Percentiles rank a stretch among this genome's conserved stretches.
Conservation (phyloP, 2,797 vertebrate species). For the Euphonia xanthogaster region DNA sequence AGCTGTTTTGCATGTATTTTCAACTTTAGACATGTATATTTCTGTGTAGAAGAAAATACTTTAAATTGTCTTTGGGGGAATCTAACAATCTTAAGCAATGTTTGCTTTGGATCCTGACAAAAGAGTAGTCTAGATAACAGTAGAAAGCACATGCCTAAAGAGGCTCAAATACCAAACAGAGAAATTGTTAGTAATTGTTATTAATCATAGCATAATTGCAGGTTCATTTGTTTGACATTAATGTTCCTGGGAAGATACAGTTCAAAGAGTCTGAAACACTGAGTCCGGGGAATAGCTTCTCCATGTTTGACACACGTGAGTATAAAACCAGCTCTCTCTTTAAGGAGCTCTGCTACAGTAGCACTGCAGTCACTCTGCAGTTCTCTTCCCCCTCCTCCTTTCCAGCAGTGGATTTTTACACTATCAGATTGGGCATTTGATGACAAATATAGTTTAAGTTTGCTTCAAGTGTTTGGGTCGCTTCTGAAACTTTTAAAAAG, state of each 20-base stretch:
- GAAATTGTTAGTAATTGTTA: not conserved
- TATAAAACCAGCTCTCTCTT: constrained; percentile 47
- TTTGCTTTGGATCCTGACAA: not conserved
- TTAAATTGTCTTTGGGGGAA: not conserved
- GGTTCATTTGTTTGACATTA: constrained; percentile 97
- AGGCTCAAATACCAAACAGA: not conserved
- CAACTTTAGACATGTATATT: not conserved
- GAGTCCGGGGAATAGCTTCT: constrained; percentile 86
- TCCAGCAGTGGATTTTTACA: not conserved
- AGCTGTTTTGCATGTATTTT: not conserved
- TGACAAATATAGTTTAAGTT: not conserved
- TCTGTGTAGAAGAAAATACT: not conserved
- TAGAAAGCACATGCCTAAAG: not conserved
- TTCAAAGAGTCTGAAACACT: constrained; percentile 96
- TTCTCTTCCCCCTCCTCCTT: not conserved
- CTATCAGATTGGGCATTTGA: not conserved
- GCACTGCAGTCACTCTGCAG: not conserved
- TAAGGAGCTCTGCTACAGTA: not conserved
- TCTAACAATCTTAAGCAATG: not conserved
- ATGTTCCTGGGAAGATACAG: constrained; percentile 92
- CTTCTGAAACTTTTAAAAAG: not conserved
- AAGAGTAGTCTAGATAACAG: not conserved
- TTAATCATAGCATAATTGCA: constrained; percentile 61
- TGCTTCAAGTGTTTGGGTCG: not conserved
- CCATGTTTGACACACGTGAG: constrained; percentile 92